These are phyloP conservation scores for Metallyticus violacea DNA, from an alignment of 2,888 invertebrate genomes.

Conservation along the genomic window DNA sequence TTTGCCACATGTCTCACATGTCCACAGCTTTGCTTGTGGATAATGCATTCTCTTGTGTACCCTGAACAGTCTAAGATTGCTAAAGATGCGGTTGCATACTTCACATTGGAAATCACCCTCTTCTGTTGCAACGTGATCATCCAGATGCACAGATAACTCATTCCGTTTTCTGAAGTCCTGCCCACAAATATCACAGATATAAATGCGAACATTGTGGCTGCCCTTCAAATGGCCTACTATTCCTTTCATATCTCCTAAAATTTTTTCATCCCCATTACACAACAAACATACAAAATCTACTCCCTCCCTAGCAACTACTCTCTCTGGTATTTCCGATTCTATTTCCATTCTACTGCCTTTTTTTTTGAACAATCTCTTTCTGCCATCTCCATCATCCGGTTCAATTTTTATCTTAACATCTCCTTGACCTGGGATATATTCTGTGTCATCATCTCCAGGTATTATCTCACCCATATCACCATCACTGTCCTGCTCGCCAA, in stretches of 20 bases:
- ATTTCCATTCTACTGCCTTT: conserved; percentile 28
- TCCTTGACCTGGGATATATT: conserved; percentile 16
- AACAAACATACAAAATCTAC: conserved; percentile 41
- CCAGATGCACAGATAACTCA: conserved; percentile 62
- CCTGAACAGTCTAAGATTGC: conserved; percentile 57
- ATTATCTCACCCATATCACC: conserved; percentile 26
- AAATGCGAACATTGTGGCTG: conserved; percentile 60
- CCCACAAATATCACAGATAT: conserved; percentile 70
- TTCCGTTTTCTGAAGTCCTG: conserved; percentile 60
- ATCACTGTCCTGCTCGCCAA: conserved; percentile 30
- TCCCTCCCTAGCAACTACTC: conserved; percentile 35
- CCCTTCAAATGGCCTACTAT: conserved; percentile 62
- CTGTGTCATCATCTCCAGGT: conserved; percentile 39
- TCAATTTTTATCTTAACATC: conserved; percentile 40
- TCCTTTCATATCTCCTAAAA: conserved; percentile 54
- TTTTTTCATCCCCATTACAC: conserved; percentile 48
- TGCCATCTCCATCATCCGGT: conserved; percentile 37
- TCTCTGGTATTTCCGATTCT: conserved; percentile 41
- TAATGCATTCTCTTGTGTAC: conserved; percentile 65
- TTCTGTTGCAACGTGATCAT: conserved; percentile 59
- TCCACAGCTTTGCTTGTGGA: conserved; percentile 59
- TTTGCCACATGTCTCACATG: conserved; percentile 64
- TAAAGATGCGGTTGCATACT: conserved; percentile 60
- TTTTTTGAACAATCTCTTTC: conserved; percentile 33
- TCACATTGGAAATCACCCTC: conserved; percentile 64